A percentile compares a stretch with the other conserved stretches of the same genome.
These are phyloP conservation scores for Amblyjoppa proteus DNA, from an alignment of 2,888 invertebrate genomes.

Conservation along the genomic window DNA sequence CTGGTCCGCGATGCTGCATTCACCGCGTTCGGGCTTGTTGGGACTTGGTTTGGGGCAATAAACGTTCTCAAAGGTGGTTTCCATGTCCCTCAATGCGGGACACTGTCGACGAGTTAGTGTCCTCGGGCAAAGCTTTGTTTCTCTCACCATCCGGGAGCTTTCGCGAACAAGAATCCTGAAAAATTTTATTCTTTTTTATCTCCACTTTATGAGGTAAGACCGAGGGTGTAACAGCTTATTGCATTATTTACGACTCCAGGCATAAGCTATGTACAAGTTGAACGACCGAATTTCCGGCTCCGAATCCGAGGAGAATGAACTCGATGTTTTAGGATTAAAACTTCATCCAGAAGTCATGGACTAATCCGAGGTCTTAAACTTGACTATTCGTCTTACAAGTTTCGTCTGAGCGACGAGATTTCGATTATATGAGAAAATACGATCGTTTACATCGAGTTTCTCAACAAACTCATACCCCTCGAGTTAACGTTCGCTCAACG, in stretches of 20 bases:
- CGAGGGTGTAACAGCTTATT: no score
- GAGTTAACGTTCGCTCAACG: neutral
- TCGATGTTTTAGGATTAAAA: neutral
- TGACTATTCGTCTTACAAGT: neutral
- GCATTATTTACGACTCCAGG: neutral
- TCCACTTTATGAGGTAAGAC: neutral
- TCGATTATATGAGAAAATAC: constrained; percentile 3
- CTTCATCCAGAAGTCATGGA: neutral
- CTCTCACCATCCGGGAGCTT: neutral
- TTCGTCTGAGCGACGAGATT: neutral
- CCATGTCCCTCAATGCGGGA: constrained; percentile 16
- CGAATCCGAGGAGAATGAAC: neutral
- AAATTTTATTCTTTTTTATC: constrained; percentile 8
- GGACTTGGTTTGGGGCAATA: constrained; percentile 63
- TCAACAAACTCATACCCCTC: constrained; percentile 33
- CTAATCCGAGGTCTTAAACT: neutral
- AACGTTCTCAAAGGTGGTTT: constrained; percentile 59
- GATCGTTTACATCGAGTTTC: constrained; percentile 15
- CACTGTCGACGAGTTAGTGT: constrained; percentile 15
- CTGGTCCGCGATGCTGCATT: constrained; percentile 43
- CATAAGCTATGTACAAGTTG: neutral
- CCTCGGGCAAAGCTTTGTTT: constrained; percentile 24
- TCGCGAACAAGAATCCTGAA: constrained; percentile 7
- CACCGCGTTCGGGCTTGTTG: constrained; percentile 61
- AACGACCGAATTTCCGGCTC: neutral